Evolutionary conservation across 2,888 invertebrate genomes (phyloP).

Genomic region (Monoplex corrugatus): DNA sequence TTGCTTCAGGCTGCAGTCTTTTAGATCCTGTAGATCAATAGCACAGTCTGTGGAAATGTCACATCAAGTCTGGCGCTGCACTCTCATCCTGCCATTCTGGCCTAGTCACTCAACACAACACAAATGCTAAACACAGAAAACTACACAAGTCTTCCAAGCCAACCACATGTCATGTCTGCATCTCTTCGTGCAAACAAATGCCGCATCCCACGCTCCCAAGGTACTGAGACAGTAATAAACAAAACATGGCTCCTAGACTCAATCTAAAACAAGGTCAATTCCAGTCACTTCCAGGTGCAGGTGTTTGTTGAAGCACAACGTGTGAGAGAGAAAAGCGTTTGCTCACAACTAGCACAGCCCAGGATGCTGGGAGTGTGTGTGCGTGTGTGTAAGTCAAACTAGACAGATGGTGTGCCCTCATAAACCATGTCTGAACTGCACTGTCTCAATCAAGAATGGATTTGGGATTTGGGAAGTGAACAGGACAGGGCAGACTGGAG

Average conservation of each 20-base stretch:
- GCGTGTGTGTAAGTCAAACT: slow-evolving; percentile 3
- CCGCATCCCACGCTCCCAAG: too few relatives aligned
- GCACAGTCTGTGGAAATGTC: slow-evolving; percentile 4
- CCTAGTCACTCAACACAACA: too few relatives aligned
- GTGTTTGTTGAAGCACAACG: too few relatives aligned
- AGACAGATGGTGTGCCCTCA: not conserved
- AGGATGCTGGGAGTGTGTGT: too few relatives aligned
- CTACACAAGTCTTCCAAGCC: not conserved
- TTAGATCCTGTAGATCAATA: slow-evolving; percentile 1
- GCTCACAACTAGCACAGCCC: not conserved
- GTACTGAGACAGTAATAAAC: too few relatives aligned
- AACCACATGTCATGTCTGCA: not conserved
- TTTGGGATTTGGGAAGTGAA: not conserved
- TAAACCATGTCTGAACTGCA: not conserved
- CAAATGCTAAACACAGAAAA: not conserved
- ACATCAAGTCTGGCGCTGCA: not conserved
- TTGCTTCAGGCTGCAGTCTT: too few relatives aligned
- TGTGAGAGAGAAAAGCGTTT: too few relatives aligned
- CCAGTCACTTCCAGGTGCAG: too few relatives aligned
- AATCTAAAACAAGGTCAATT: too few relatives aligned
- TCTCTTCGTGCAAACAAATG: not conserved
- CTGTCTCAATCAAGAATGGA: not conserved
- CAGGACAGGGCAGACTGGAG: not conserved
- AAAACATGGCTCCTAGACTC: too few relatives aligned
- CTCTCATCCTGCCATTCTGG: not conserved